Conservation (phyloP, 2,113 vertebrate genomes). For the Sturnus vulgaris region DNA sequence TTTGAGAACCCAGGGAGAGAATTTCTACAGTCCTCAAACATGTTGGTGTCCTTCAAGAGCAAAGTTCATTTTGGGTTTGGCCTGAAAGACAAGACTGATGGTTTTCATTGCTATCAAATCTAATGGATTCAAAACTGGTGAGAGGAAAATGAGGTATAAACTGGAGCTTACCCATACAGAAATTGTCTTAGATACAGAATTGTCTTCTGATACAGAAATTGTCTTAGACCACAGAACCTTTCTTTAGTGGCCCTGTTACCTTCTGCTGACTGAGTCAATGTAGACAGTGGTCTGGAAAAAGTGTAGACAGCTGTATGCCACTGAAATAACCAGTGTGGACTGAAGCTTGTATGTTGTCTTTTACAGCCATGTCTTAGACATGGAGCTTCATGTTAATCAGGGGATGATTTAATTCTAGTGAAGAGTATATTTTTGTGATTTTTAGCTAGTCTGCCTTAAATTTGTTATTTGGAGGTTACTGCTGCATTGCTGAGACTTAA, state of each 20-base stretch:
- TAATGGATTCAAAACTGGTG: not conserved
- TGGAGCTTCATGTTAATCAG: not conserved
- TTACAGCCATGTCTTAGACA: not conserved
- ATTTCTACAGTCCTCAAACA: not conserved
- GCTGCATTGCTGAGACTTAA: not conserved
- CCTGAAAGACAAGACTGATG: not conserved
- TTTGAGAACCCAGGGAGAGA: not conserved
- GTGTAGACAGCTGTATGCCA: too few relatives aligned
- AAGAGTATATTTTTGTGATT: not conserved
- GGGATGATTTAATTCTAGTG: not conserved
- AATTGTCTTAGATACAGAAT: not conserved
- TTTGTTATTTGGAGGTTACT: not conserved
- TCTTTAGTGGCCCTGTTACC: not conserved
- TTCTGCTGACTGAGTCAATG: not conserved
- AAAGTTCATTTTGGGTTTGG: not conserved
- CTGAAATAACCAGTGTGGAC: not conserved
- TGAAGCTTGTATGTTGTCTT: not conserved
- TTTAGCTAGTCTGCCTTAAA: not conserved
- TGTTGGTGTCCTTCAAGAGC: not conserved
- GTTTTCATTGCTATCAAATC: not conserved
- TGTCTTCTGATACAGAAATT: not conserved
- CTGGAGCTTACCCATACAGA: not conserved
- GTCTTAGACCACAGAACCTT: not conserved
- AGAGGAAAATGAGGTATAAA: not conserved
- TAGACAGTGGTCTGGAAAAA: not conserved